Evolutionary conservation across 2,888 invertebrate genomes (phyloP).

Genomic region (Athetis lepigone): DNA sequence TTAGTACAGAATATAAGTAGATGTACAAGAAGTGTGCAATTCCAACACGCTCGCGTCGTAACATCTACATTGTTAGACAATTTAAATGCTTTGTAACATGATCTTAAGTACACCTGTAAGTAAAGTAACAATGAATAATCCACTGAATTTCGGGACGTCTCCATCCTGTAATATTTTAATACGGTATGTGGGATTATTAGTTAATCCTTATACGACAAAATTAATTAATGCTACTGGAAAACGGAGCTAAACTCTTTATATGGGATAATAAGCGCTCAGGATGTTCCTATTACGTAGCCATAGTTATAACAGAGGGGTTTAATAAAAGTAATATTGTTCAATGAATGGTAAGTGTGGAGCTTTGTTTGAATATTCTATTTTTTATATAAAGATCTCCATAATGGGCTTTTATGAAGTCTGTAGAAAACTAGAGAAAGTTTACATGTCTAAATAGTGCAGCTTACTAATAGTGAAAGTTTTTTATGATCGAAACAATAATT

Average conservation of each 20-base stretch:
- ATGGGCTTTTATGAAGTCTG: too few species aligned
- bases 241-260: slow-evolving; percentile 26
- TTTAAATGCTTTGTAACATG: too few species aligned
- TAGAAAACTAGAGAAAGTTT: too few species aligned
- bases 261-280: slow-evolving; percentile 19
- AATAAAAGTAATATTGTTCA: slow-evolving; percentile 28
- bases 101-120: too few species aligned
- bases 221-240: slow-evolving; percentile 41
- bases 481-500: too few species aligned
- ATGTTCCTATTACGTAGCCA: slow-evolving; percentile 5
- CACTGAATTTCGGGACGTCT: slow-evolving; percentile 5
- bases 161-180: slow-evolving; percentile 35
- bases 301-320: not conserved
- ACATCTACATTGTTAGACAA: too few species aligned
- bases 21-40: too few species aligned
- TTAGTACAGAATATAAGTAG: too few species aligned
- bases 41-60: too few species aligned
- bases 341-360: not conserved
- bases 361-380: not conserved
- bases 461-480: too few species aligned
- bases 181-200: slow-evolving; percentile 31
- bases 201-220: slow-evolving; percentile 36
- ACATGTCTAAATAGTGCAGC: too few species aligned
- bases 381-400: not conserved
- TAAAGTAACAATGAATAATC: slow-evolving; percentile 9